Base-by-base conservation (phyloP, 2,797 vertebrate genomes). In the Euphonia xanthogaster region DNA sequence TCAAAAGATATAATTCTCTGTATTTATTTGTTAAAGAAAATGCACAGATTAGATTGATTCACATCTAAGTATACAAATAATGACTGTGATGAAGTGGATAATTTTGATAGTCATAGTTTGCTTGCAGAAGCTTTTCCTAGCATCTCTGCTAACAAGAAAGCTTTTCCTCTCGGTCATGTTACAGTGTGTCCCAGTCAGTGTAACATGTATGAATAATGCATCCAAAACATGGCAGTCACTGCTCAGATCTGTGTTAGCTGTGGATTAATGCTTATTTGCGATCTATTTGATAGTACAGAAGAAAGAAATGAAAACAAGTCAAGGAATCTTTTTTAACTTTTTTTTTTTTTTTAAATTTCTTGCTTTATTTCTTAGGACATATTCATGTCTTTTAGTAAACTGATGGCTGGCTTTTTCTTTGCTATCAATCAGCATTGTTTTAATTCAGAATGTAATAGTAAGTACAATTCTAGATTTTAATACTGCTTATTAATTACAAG, bases 391-490 rank as follows among this genome's bases (percentile, higher is more conserved):
- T 87, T 50, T 35, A 85, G 21, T 47, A 63, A 79, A 82, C 5
- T 2, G 18, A 4, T 12, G 5, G 4, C 2, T 76, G n/a, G 6
- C 2, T 0, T 5, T 14, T 37, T 48, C 35, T 42, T 58, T 55
- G 5, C 45, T 76, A 4, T 67, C 33, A 63, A 13, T 55, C 25
- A 77, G 3, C 31, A 57, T 65, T 81, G 5, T 86, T 74, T 81
- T 60, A 15, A 50, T 90, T 71, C 6, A 50, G 35, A 82, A 86
- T 53, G 23, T 39, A 6, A 35, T 63, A 65, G 23, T 45, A 86
- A 84, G 50, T 44, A 28, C 3, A 2, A 30, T 3, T 61, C 21
- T 8, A 14, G 31, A 37, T 66, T 74, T 68, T 58, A 61, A 15
- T 62, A 22, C 22, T 47, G 6, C 10, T 42, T 72, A 42, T 77